These are phyloP conservation scores for Phenganax subtilis DNA, from an alignment of 92 coral and sea anemone species.

Conservation along the genomic window DNA sequence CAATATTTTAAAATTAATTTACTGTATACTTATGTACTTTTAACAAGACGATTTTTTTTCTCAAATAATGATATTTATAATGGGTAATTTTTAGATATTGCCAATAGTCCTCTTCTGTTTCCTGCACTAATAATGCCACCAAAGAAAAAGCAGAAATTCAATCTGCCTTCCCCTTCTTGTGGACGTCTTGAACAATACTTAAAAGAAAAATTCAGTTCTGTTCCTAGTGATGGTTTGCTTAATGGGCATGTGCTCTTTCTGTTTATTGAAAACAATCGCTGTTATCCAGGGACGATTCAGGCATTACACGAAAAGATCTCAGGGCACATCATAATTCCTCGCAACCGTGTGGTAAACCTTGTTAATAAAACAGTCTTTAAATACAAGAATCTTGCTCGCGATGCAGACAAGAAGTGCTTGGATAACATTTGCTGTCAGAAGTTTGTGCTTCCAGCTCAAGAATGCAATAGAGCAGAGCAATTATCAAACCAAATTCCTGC, in stretches of 20 bases:
- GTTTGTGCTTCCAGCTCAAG: constrained; percentile 1
- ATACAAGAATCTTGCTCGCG: not conserved
- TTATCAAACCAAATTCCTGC: too few relatives aligned
- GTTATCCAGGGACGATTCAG: not conserved
- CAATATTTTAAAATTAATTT: too few relatives aligned
- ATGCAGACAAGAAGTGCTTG: not conserved
- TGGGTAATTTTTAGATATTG: too few relatives aligned
- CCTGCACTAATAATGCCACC: not conserved
- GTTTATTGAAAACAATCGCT: not conserved
- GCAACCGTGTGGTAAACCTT: not conserved
- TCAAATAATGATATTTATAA: too few relatives aligned
- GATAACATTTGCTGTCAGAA: not conserved
- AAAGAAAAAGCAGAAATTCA: not conserved
- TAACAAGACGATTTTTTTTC: too few relatives aligned
- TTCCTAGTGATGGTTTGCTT: not conserved
- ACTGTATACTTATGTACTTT: too few relatives aligned
- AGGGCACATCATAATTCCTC: not conserved
- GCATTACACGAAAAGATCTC: not conserved
- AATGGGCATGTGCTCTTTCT: constrained; percentile 10
- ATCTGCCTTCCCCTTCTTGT: not conserved
- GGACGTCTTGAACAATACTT: not conserved
- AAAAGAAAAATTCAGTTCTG: not conserved
- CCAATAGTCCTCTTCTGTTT: too few relatives aligned
- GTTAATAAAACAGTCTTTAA: not conserved
- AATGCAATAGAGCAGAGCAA: too few relatives aligned